phyloP scores from a whole-genome alignment of 2,888 invertebrate species.

The Sphaerophoria taeniata region DNA sequence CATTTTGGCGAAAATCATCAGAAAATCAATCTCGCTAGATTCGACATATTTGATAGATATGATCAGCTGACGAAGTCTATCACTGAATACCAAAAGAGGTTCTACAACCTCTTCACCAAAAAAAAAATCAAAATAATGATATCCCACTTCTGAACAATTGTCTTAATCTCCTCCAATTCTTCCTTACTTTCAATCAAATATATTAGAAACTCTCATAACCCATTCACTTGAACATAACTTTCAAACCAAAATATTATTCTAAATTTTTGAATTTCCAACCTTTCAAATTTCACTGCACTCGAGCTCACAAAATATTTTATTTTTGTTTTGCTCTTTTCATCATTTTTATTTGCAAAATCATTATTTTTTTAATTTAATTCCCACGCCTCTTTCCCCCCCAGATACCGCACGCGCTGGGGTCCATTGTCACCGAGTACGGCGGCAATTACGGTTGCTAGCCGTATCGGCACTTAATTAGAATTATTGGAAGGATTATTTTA shows the following conservation, averaged over 20 bases:
- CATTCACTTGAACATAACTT: neutral
- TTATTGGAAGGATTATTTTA: neutral
- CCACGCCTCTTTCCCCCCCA: too few species aligned
- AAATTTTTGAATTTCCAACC: neutral
- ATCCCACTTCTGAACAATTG: neutral
- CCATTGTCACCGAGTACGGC: too few species aligned
- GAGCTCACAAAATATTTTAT: neutral
- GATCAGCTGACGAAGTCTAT: too few species aligned
- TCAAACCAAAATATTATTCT: neutral
- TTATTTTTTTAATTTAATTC: too few species aligned
- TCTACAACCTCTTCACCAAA: neutral
- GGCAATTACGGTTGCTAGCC: too few species aligned
- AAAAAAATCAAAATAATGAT: neutral
- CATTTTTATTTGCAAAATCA: neutral
- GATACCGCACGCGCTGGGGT: too few species aligned
- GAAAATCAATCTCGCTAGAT: too few species aligned
- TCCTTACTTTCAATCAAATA: too few species aligned
- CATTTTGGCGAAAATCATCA: too few species aligned
- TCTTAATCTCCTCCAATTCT: neutral
- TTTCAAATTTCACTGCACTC: neutral
- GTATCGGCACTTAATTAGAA: too few species aligned
- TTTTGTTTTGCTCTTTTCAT: neutral
- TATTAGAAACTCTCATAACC: neutral
- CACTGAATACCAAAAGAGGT: too few species aligned
- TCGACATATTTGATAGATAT: too few species aligned